Evolutionary conservation across 2,888 invertebrate species (phyloP), one percentile per base, ranked within the genome.

Genomic region (Machimus rusticus): DNA sequence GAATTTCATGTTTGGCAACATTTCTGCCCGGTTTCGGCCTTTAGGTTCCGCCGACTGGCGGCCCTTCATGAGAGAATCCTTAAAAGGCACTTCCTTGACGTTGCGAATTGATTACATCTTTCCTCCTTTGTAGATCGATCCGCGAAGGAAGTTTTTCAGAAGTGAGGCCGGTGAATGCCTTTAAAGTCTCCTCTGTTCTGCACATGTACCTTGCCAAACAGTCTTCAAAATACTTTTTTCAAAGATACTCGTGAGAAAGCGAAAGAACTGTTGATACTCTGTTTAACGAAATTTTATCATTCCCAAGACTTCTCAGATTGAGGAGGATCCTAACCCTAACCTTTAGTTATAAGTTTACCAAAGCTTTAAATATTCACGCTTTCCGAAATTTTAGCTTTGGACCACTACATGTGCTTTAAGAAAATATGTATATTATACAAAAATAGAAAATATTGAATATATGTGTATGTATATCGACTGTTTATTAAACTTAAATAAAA

Each of bases 41-140:
- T 46, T 81, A 16, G 55, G 34, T 23, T 31, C 5, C 55, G 81
- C 28, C 55, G 55, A 28, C 46, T 79, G 39, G 81, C 23, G 31
- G 14, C 2, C n/a, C 31, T 16, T 23, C 55, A 31, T 23, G 55
- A 8, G 81, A 34, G 51, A 31, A 81, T 81, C 81, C 81, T 81
- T 81, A 81, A 81, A 81, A 81, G 81, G 81, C 16, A 81, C 81
- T 81, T 81, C 55, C 81, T 81, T 81, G 51, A 81, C 43, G 43
- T 23, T 23, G 39, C 9, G 39, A 23, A 34, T 46, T 43, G 78
- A 78, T 78, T 78, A 19, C 39, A 78, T 78, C 78, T 34, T 5
- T 28, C 37, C 66, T 9, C 66, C 28, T 66, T 66, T 66, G 66
- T 66, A 66, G 66, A 66, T 66, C 66, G 66, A 66, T 66, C 66